Percentiles rank a stretch among this genome's conserved stretches.
Conservation (phyloP, 2,888 invertebrate genomes). For the Chydorus sphaericus region DNA sequence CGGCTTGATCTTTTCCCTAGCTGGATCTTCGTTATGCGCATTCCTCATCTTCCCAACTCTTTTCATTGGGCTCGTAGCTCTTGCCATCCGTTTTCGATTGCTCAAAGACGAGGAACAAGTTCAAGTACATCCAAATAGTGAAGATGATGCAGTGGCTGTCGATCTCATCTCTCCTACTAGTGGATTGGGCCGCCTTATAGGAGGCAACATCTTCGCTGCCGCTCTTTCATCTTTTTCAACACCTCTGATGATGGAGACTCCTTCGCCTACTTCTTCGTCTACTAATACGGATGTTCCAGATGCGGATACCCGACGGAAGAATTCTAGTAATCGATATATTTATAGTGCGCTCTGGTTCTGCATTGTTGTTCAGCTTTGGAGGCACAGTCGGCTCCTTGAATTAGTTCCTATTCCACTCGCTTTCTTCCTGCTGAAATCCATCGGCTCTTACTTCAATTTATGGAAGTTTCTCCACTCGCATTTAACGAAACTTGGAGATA, state of each 20-base stretch:
- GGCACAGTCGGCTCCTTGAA: conserved; percentile 65
- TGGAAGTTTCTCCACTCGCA: conserved; percentile 25
- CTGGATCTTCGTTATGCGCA: not conserved
- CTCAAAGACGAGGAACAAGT: not conserved
- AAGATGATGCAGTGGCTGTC: not conserved
- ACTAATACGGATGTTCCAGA: conserved; percentile 46
- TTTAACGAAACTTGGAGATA: conserved; percentile 23
- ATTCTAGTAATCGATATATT: conserved; percentile 36
- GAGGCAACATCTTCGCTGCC: not conserved
- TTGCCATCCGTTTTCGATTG: not conserved
- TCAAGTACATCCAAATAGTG: no score
- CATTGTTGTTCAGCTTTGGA: conserved; percentile 67
- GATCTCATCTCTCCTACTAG: not conserved
- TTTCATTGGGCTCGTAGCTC: not conserved
- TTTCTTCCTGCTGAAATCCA: conserved; percentile 45
- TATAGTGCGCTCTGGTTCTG: conserved; percentile 68
- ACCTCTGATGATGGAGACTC: not conserved
- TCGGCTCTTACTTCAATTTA: conserved; percentile 26
- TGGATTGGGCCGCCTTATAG: not conserved
- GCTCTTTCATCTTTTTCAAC: not conserved
- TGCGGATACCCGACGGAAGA: no score
- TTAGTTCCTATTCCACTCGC: conserved; percentile 60
- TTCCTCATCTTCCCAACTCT: not conserved
- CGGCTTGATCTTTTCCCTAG: not conserved
- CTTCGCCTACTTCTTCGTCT: not conserved